Evolutionary conservation across 1,140 invertebrate species (phyloP), one percentile per base, ranked within the genome.

Genomic region (Diorhabda elongata): DNA sequence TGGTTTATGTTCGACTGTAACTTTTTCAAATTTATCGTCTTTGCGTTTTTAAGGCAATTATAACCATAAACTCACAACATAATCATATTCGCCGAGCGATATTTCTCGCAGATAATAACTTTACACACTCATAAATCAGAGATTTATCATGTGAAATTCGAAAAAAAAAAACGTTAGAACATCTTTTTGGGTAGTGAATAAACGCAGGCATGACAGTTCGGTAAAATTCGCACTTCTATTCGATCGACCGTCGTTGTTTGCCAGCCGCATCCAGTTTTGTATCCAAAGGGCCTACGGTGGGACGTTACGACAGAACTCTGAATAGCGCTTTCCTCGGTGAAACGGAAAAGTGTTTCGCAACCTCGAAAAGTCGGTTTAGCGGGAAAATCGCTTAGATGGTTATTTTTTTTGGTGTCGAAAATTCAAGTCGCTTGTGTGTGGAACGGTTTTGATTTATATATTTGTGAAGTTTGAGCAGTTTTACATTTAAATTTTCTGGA

Each of bases 71-170:
- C 26, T 52, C n/a, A n/a, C 2, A n/a, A 8, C 47, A 6, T 52
- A 52, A n/a, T n/a, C 47, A 52, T 52, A 52, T 6, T 52, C 47
- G 47, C 6, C 47, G n/a, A 52, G 47, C 4, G 47, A 52, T 52
- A 62, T 62, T 62, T 62, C 44, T 44, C 42, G n/a, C 44, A 44
- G 61, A 62, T 62, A 62, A 62, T 62, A 62, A 62, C 61, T 44
- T 62, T 43, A 62, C 61, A 62, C 61, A 62, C 44, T 5, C 44
- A 42, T 44, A n/a, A 44, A 11, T 44, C 42, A 2, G 42, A 44
- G 43, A 62, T 62, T 62, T 47, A 62, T 62, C 61, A 11, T 44
- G 3, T 42, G n/a, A 11, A 44, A 44, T 52, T 6, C n/a, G 47
- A 8, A 8, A 6, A 52, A 52, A 52, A 52, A 52, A 52, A 52